Percentiles rank a stretch among this genome's conserved stretches.
Conservation (phyloP, 2,888 invertebrate genomes). For the Lucinisca nassula region DNA sequence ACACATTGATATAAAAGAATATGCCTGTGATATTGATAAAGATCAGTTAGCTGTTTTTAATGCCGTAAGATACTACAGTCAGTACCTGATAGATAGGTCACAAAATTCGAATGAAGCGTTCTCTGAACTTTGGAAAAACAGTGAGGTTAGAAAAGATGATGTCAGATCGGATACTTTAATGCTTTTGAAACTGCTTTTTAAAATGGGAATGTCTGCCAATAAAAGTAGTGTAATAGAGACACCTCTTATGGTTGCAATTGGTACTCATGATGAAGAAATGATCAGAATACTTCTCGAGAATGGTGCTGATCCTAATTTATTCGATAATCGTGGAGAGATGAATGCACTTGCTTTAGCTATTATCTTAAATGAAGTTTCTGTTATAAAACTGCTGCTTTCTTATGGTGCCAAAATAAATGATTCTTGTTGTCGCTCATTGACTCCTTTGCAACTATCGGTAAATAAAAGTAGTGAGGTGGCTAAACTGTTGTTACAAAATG, state of each 20-base stretch:
- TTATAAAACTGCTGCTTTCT: slow-evolving; percentile 70
- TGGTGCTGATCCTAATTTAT: slow-evolving; percentile 71
- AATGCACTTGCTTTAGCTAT: slow-evolving; percentile 73
- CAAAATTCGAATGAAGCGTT: slow-evolving; percentile 26
- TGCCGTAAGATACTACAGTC: slow-evolving; percentile 38
- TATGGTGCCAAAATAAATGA: slow-evolving; percentile 69
- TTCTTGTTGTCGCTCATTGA: slow-evolving; percentile 68
- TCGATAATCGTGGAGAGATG: slow-evolving; percentile 60
- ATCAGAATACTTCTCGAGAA: slow-evolving; percentile 67
- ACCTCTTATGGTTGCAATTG: slow-evolving; percentile 68
- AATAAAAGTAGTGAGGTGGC: slow-evolving; percentile 72
- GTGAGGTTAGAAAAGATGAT: slow-evolving; percentile 24
- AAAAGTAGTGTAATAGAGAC: slow-evolving; percentile 51
- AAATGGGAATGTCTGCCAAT: slow-evolving; percentile 53
- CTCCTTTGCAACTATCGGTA: slow-evolving; percentile 73
- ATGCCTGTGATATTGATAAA: not conserved
- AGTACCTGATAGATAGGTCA: slow-evolving; percentile 35
- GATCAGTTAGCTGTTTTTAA: not conserved
- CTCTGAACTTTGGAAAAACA: slow-evolving; percentile 56
- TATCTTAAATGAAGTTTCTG: slow-evolving; percentile 69
- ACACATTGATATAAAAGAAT: not conserved
- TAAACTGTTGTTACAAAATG: slow-evolving; percentile 72
- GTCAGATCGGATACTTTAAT: slow-evolving; percentile 43
- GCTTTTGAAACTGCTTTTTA: slow-evolving; percentile 54
- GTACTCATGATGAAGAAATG: slow-evolving; percentile 69